Conservation (phyloP, 2,113 vertebrate species). For the Ciconia stormi region DNA sequence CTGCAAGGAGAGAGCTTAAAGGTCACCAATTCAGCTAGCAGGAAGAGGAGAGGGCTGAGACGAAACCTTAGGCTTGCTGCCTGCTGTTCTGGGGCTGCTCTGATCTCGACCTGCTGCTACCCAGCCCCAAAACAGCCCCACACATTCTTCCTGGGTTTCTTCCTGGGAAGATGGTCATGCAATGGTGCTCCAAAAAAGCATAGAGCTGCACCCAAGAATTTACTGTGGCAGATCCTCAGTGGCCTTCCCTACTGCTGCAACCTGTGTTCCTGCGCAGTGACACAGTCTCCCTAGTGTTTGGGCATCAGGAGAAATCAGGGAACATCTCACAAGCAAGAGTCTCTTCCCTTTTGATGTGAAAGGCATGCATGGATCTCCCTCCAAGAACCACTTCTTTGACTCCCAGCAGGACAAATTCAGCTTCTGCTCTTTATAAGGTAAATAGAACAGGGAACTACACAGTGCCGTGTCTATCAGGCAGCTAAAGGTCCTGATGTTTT, state of each 20-base stretch:
- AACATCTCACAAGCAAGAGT: neutral
- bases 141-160: neutral
- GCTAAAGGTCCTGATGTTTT: neutral
- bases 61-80: neutral
- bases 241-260: neutral
- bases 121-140: neutral
- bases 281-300: neutral
- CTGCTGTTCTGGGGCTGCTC: neutral
- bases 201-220: neutral
- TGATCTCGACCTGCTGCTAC: neutral
- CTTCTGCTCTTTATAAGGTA: neutral
- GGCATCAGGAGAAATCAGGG: neutral
- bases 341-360: neutral
- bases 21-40: neutral
- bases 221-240: neutral
- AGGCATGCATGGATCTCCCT: neutral
- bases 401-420: neutral
- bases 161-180: neutral
- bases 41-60: neutral
- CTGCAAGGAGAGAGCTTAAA: conserved; percentile 18
- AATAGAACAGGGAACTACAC: neutral
- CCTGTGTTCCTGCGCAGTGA: neutral
- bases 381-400: neutral
- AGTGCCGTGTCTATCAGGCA: neutral
- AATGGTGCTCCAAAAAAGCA: neutral